These are phyloP conservation scores for Nebria brevicollis DNA, from an alignment of 2,888 invertebrate genomes.

Conservation along the genomic window DNA sequence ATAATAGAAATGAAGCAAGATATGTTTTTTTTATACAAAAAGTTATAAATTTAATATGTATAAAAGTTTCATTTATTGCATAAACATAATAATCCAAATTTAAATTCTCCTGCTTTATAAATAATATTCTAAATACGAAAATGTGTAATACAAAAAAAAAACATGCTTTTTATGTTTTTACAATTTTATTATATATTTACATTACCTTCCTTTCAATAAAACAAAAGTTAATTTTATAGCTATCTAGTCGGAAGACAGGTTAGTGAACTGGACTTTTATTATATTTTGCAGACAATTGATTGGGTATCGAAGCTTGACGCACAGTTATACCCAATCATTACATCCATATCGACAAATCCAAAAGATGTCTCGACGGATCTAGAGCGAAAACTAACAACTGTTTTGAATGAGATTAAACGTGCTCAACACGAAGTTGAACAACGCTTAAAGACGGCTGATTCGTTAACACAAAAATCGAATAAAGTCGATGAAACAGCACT, in stretches of 20 bases:
- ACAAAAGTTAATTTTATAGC: constrained; percentile 20
- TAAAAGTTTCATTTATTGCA: too few species aligned
- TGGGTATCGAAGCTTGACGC: constrained; percentile 76
- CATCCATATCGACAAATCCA: constrained; percentile 70
- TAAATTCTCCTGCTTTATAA: too few species aligned
- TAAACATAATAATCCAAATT: too few species aligned
- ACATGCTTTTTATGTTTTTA: background rate
- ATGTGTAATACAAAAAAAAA: background rate
- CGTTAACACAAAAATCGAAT: constrained; percentile 70
- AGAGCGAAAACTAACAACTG: constrained; percentile 67
- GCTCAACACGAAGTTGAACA: constrained; percentile 75
- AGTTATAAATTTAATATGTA: too few species aligned
- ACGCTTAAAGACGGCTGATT: constrained; percentile 74
- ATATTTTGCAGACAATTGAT: constrained; percentile 68
- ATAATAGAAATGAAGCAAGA: background rate
- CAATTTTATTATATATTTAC: background rate
- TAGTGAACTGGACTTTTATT: constrained; percentile 33
- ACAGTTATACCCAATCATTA: constrained; percentile 80
- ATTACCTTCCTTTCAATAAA: background rate
- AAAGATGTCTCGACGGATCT: constrained; percentile 68
- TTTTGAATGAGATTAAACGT: constrained; percentile 70
- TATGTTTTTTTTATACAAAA: too few species aligned
- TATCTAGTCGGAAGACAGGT: constrained; percentile 23
- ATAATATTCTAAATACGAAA: too few species aligned
- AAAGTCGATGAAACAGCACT: constrained; percentile 66